phyloP scores from a whole-genome alignment of 2,797 vertebrate genomes.

The Gadopsis marmoratus region DNA sequence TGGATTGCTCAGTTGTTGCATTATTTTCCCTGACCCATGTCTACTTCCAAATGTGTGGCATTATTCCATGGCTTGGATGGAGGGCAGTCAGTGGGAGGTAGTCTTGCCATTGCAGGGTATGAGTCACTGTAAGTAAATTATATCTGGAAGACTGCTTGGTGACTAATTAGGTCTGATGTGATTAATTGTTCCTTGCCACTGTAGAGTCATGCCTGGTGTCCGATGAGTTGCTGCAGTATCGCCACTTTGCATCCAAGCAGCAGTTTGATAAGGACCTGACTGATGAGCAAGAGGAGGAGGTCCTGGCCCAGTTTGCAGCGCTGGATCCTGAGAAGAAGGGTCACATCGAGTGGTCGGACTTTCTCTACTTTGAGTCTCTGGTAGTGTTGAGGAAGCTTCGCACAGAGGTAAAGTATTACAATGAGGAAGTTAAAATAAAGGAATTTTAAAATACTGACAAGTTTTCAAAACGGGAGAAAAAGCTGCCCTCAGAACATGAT shows the following conservation, averaged over 20 bases:
- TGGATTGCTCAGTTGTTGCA: constrained; percentile 6
- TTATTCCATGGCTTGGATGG: constrained; percentile 13
- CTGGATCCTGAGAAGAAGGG: constrained; percentile 93
- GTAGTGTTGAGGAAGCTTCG: constrained; percentile 92
- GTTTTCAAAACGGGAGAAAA: not conserved
- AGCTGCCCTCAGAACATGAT: not conserved
- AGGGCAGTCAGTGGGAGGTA: constrained; percentile 21
- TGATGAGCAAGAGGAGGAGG: constrained; percentile 91
- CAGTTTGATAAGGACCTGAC: constrained; percentile 89
- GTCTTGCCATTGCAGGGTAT: constrained; percentile 38
- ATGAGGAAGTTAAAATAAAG: not conserved
- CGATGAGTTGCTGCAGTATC: constrained; percentile 95
- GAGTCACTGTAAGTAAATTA: constrained; percentile 61
- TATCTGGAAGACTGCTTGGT: constrained; percentile 42
- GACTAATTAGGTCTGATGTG: constrained; percentile 60
- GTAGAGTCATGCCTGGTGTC: constrained; percentile 93
- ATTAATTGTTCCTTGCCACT: constrained; percentile 57
- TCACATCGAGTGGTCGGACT: constrained; percentile 93
- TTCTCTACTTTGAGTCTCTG: constrained; percentile 96
- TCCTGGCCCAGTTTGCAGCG: constrained; percentile 90
- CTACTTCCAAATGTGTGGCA: constrained; percentile 15
- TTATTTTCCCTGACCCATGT: constrained; percentile 15
- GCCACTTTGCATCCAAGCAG: constrained; percentile 93
- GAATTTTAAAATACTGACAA: not conserved
- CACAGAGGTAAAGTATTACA: constrained; percentile 84